A percentile compares a stretch with the other conserved stretches of the same genome.
Conservation (phyloP, 2,797 vertebrate species). For the Lepilemur septentrionalis region DNA sequence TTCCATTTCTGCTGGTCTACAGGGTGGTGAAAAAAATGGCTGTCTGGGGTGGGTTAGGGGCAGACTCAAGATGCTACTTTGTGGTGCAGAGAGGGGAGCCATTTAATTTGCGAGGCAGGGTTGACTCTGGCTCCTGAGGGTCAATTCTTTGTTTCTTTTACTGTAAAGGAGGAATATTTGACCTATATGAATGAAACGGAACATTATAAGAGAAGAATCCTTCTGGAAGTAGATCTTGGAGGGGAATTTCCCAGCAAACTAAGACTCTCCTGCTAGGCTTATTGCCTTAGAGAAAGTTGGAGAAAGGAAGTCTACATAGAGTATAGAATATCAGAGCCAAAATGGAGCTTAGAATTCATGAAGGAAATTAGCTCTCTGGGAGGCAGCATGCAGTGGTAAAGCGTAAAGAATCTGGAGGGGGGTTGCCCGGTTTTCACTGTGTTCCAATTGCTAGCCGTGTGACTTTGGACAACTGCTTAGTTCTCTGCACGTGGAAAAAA, state of each 20-base stretch:
- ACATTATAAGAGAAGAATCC: not conserved
- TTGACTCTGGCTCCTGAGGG: not conserved
- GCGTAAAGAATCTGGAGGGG: not conserved
- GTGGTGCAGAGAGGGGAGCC: not conserved
- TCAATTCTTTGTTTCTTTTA: not conserved
- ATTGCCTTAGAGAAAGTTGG: not conserved
- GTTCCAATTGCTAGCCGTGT: not conserved
- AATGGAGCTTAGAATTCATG: not conserved
- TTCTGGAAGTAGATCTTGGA: not conserved
- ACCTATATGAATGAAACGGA: not conserved
- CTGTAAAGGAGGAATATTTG: not conserved
- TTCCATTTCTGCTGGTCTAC: not conserved
- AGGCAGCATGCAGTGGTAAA: not conserved
- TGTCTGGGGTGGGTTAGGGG: not conserved
- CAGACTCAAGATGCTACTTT: not conserved
- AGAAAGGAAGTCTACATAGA: not conserved
- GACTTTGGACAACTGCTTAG: not conserved
- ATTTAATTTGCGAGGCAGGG: not conserved
- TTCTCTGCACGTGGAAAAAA: not conserved
- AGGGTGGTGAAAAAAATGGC: not conserved
- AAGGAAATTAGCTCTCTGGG: not conserved
- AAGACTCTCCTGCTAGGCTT: not conserved
- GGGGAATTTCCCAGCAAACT: not conserved
- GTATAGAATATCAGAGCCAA: not conserved
- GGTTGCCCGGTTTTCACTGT: too few species aligned